Evolutionary conservation across 2,888 invertebrate genomes (phyloP), one percentile per base, ranked within the genome.

Genomic region (Drosophila mimica): DNA sequence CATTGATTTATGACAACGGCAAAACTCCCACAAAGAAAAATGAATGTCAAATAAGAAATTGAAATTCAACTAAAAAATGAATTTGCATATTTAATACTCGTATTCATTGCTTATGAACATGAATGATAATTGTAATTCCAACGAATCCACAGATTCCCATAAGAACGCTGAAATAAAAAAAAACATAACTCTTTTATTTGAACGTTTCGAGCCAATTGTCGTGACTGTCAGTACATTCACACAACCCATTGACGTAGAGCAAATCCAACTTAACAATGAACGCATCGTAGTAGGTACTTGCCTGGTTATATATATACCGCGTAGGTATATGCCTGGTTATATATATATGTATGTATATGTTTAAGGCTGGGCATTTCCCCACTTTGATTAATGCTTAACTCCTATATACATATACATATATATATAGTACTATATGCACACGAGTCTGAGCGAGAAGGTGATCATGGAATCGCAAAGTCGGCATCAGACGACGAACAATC

Each of bases 281-380:
- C 43, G 38, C 53, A 59, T 38, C 36, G n/a, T 17, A 49, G 33
- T 51, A 36, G 33, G 25, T 20, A 17, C 20, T 20, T 20, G 46
- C 20, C 20, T 13, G 36, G 54, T 13, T 15, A 38, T 28, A 25
- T n/a, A 25, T 17, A 49, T 20, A 5, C 38, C 33, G 40, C 33
- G 33, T 51, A 40, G 38, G 25, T 20, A 17, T 20, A 13, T 20
- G 46, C 20, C 20, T 13, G 36, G 49, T 13, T 15, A 38, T 28
- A 25, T n/a, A 17, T 70, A 38, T 8, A n/a, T 11, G 1, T 11
- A 52, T 46, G 53, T 58, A 60, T 59, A 43, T 70, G 70, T 52
- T 66, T 63, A 30, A 33, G 25, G 52, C 72, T 80, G 85, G 85
- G 85, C 78, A 87, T 80, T 84, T 89, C 88, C 85, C 70, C 70